phyloP scores from a whole-genome alignment of 1,140 invertebrate genomes.

The Colletes latitarsis region DNA sequence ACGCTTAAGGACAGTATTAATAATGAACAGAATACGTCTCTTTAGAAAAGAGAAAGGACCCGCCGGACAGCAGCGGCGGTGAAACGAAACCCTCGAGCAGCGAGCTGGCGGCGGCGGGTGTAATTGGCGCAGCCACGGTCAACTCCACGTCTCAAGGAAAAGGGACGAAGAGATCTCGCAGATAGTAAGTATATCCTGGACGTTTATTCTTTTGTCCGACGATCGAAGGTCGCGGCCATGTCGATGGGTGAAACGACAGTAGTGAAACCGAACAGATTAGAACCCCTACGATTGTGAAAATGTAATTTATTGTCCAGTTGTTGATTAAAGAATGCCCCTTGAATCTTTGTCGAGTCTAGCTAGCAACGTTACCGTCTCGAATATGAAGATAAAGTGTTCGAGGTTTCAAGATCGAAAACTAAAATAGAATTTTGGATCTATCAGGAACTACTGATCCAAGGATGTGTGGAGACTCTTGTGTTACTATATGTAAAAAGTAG shows the following conservation, averaged over 20 bases:
- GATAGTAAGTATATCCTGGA: conserved; percentile 86
- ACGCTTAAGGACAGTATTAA: conserved; percentile 59
- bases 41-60: conserved; percentile 93
- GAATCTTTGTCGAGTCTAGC: not conserved
- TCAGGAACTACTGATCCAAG: too few species aligned
- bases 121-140: conserved; percentile 82
- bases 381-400: too few species aligned
- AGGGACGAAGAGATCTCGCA: conserved; percentile 86
- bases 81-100: conserved; percentile 89
- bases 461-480: too few species aligned
- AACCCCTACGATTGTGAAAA: not conserved
- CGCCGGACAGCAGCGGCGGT: conserved; percentile 84
- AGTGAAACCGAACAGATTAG: conserved; percentile 20
- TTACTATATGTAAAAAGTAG: too few species aligned
- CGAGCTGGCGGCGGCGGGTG: conserved; percentile 77
- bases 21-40: conserved; percentile 80
- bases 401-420: too few species aligned
- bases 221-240: not conserved
- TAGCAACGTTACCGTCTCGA: not conserved
- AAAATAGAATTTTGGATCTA: too few species aligned
- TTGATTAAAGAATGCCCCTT: not conserved
- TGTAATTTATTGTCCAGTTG: not conserved
- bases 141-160: conserved; percentile 83
- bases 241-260: conserved; percentile 18
- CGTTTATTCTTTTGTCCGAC: not conserved